phyloP scores from a whole-genome alignment of 2,113 vertebrate species.

The Mus pahari region DNA sequence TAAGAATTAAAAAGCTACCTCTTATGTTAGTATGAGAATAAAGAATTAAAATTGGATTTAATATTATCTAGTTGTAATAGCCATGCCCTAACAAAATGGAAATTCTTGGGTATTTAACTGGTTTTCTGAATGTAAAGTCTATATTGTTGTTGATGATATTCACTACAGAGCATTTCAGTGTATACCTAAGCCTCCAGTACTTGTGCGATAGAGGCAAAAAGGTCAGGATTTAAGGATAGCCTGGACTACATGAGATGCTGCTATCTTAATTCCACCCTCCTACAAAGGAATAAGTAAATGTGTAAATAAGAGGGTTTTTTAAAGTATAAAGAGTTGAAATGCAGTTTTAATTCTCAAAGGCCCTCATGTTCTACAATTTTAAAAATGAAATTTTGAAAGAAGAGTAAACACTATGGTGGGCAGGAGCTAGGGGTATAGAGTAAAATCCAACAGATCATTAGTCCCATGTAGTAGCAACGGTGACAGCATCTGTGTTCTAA shows the following conservation, averaged over 20 bases:
- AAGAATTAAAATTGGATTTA: slow-evolving; percentile 46
- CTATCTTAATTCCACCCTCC: not conserved
- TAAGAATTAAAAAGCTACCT: not conserved
- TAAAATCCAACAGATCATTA: not conserved
- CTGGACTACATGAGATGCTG: not conserved
- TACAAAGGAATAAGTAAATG: not conserved
- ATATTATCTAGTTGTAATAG: slow-evolving; percentile 27
- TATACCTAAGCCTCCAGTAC: not conserved
- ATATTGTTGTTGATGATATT: not conserved
- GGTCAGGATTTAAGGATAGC: not conserved
- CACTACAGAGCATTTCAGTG: slow-evolving; percentile 43
- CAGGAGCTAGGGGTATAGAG: not conserved
- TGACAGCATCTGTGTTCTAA: not conserved
- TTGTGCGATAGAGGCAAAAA: not conserved
- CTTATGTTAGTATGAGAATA: slow-evolving; percentile 47
- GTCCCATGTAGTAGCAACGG: not conserved
- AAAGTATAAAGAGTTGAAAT: slow-evolving; percentile 55
- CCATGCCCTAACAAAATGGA: slow-evolving; percentile 47
- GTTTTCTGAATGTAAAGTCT: slow-evolving; percentile 49
- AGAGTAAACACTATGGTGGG: not conserved
- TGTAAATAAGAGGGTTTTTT: not conserved
- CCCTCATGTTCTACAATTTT: slow-evolving; percentile 31
- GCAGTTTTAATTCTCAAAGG: slow-evolving; percentile 20
- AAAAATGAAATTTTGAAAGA: slow-evolving; percentile 36
- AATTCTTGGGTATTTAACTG: slow-evolving; percentile 46